Percentiles rank a stretch among this genome's conserved stretches.
phyloP scores from a whole-genome alignment of 2,797 vertebrate genomes.

The Champsocephalus esox region DNA sequence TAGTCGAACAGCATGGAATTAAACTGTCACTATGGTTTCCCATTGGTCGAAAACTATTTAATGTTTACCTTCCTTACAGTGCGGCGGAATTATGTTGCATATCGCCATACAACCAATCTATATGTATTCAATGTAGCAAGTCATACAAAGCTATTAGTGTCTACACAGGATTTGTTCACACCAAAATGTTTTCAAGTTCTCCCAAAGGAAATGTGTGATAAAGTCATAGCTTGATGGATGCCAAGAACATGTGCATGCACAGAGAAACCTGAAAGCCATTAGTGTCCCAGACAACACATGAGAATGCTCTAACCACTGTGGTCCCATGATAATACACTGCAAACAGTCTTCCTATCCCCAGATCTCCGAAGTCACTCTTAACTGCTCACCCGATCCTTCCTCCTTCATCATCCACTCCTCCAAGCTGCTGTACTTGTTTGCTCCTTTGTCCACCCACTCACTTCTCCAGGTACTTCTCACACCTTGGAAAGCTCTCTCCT shows the following conservation, averaged over 20 bases:
- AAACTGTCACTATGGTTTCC: slow-evolving; percentile 11
- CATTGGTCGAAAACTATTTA: not conserved
- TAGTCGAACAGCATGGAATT: not conserved
- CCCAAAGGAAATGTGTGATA: slow-evolving; percentile 62
- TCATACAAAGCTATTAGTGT: slow-evolving; percentile 19
- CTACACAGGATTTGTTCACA: slow-evolving; percentile 37
- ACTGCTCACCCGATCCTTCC: slow-evolving; percentile 25
- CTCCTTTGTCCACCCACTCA: slow-evolving; percentile 27
- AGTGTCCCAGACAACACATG: slow-evolving; percentile 64
- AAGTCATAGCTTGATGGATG: slow-evolving; percentile 54
- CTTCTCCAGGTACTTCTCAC: slow-evolving; percentile 29
- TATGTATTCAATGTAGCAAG: too few species aligned
- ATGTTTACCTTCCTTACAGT: not conserved
- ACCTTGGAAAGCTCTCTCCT: slow-evolving; percentile 1
- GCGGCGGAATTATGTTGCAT: not conserved
- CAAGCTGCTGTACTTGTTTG: slow-evolving; percentile 20
- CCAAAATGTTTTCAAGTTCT: slow-evolving; percentile 34
- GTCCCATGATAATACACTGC: slow-evolving; percentile 55
- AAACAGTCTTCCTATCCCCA: slow-evolving; percentile 36
- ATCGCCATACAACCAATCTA: too few species aligned
- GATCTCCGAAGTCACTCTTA: slow-evolving; percentile 26
- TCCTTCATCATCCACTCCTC: slow-evolving; percentile 33
- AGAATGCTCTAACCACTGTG: slow-evolving; percentile 37
- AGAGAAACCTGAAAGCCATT: slow-evolving; percentile 60
- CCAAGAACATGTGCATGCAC: slow-evolving; percentile 30